Base-by-base conservation (phyloP, 2,113 vertebrate genomes). In the Burhinus bistriatus region DNA sequence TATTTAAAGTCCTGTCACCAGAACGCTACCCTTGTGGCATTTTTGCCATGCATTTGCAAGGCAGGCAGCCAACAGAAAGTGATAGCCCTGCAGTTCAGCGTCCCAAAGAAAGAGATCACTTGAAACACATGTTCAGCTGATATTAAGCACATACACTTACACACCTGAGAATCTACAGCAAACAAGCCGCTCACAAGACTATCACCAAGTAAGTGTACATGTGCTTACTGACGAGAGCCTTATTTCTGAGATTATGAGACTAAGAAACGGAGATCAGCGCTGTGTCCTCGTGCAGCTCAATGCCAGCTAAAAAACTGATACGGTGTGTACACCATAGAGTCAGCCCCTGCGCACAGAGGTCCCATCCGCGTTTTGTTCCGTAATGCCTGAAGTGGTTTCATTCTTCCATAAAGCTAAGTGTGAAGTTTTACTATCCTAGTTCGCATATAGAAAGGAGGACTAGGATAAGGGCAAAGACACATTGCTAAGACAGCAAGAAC, bases 291-390 rank as follows among this genome's bases (percentile, higher is more conserved):
- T 16, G 27, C 59, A 62, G 40, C 42, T 59, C 51, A 15, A 23
- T 14, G 40, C 32, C 58, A 52, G 55, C 44, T 57, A 9, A 73
- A 47, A 59, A 25, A 23, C 20, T 11, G 44, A 6, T 29, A 15
- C 1, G 7, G 15, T 29, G 3, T 2, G 2, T 11, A 21, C 27
- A 8, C 21, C 40, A n/a, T 1, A 47, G 34, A 38, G 23, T 13
- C 73, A 72, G 73, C 12, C 36, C 42, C 32, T 5, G 8, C 32
- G n/a, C 45, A 34, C 45, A 55, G 19, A 47, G 25, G 13, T 23
- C 29, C 15, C 55, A 16, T 15, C 68, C 55, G 14, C 4, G 5
- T 5, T 52, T 78, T 40, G 40, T 40, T 45, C 83, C 45, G n/a
- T 11, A 32, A 7, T 8, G 12, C 11, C 32, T 15, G 9, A 68